Conservation (phyloP, 2,113 vertebrate species). For the Hippocampus barbouri region DNA sequence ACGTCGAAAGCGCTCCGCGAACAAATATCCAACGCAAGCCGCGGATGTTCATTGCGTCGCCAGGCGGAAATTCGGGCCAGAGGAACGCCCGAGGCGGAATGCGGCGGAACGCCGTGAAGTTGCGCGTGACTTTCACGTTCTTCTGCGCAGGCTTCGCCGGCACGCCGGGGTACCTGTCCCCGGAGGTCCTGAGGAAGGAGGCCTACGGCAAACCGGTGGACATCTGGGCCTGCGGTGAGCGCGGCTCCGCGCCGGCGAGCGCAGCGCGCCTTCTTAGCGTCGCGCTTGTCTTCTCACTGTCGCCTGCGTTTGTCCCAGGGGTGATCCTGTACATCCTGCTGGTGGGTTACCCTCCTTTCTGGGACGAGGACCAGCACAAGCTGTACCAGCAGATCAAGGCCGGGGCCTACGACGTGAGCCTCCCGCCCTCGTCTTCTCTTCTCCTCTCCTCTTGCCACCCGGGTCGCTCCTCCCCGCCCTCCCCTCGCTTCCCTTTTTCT, state of each 20-base stretch:
- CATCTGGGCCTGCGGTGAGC: conserved; percentile 96
- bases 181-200: conserved; percentile 93
- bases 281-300: no score
- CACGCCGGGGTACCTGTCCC: conserved; percentile 87
- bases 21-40: no score
- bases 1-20: no score
- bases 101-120: no score
- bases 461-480: neutral
- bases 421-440: neutral
- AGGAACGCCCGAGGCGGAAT: no score
- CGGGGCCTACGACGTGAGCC: conserved; percentile 92
- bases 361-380: conserved; percentile 98
- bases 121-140: no score
- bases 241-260: conserved; percentile 1
- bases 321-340: conserved; percentile 97
- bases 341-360: conserved; percentile 97
- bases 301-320: conserved; percentile 70
- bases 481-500: neutral
- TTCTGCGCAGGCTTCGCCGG: conserved; percentile 81
- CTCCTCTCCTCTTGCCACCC: conserved; percentile 11
- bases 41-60: no score
- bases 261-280: neutral
- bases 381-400: conserved; percentile 99
- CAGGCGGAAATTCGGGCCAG: no score
- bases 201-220: conserved; percentile 97